Base-by-base conservation (phyloP, 1,140 invertebrate species). In the Philopotamus ludificatus region DNA sequence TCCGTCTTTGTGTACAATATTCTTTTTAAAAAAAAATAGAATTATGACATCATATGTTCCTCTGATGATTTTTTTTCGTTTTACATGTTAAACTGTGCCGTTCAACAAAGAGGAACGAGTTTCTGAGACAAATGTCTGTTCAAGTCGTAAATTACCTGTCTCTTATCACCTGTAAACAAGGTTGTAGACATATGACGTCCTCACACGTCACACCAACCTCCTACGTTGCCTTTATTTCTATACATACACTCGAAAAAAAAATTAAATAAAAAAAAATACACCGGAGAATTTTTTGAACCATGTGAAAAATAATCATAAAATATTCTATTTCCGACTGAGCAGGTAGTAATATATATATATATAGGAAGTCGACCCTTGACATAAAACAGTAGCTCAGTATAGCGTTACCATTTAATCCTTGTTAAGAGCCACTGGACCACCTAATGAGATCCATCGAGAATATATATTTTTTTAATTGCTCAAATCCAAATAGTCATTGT, bases 81-180 rank as follows among this genome's bases (percentile, higher is more conserved):
- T n/a, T n/a, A n/a, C n/a, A n/a, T n/a, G n/a, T n/a, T 34, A 25
- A 57, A 57, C 53, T 39, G 25, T 42, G 53, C 20, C 23, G 12
- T 57, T 15, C 34, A 57, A 57, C 25, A 57, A 39, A 57, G 16
- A 57, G 21, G 41, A 2, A 49, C 10, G 23, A 7, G 20, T 55
- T 45, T 20, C 12, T 42, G 47, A 44, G 39, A 20, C 23, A 60
- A 60, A 28, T 20, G 57, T 60, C 21, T 26, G 21, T 16, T n/a
- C n/a, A 23, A 47, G 42, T 49, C 25, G 23, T 60, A 60, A 60
- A 60, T 60, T 60, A 60, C 57, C 20, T 26, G 42, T 60, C 57
- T 58, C 54, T 60, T 60, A 60, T 60, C 57, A 28, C 57, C 15
- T 60, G 28, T 42, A 60, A 60, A 60, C 42, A 60, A 60, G 22